Evolutionary conservation across 2,113 vertebrate genomes (phyloP).

Genomic region (Apistogramma diplotaenia): DNA sequence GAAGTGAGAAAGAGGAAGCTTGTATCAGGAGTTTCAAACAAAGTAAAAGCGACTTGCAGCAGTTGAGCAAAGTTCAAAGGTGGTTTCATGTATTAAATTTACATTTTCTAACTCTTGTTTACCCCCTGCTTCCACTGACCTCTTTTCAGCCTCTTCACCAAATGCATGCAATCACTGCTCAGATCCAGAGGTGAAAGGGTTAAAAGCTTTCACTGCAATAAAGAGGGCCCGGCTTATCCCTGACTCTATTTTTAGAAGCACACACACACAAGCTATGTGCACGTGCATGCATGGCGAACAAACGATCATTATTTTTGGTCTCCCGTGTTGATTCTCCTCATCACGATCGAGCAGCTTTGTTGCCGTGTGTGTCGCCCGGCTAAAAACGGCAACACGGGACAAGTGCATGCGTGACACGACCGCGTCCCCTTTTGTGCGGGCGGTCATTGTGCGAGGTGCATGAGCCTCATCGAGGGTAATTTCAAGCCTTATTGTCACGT

Average conservation of each 20-base stretch:
- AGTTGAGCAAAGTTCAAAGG: background rate
- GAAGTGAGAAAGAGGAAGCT: background rate
- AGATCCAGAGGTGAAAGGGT: slow-evolving; percentile 62
- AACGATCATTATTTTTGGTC: slow-evolving; percentile 67
- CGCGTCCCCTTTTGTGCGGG: slow-evolving; percentile 24
- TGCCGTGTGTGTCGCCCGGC: slow-evolving; percentile 12
- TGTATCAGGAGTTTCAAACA: background rate
- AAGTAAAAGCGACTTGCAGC: background rate
- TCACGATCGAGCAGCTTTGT: slow-evolving; percentile 32
- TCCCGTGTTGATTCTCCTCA: slow-evolving; percentile 43
- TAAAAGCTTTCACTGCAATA: slow-evolving; percentile 74
- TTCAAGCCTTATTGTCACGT: slow-evolving; percentile 29
- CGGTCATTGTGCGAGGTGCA: slow-evolving; percentile 22
- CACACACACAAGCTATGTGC: slow-evolving; percentile 45
- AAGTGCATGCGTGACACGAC: slow-evolving; percentile 29
- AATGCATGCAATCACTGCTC: slow-evolving; percentile 23
- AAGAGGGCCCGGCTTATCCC: slow-evolving; percentile 71
- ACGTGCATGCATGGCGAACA: slow-evolving; percentile 58
- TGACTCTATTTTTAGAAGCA: slow-evolving; percentile 69
- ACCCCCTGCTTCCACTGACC: background rate
- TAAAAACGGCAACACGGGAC: slow-evolving; percentile 41
- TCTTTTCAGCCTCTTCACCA: slow-evolving; percentile 23
- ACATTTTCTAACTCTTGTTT: background rate
- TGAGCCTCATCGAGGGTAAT: slow-evolving; percentile 22
- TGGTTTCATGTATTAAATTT: background rate